Evolutionary conservation across 2,888 invertebrate genomes (phyloP).

Genomic region (Acleris holmiana): DNA sequence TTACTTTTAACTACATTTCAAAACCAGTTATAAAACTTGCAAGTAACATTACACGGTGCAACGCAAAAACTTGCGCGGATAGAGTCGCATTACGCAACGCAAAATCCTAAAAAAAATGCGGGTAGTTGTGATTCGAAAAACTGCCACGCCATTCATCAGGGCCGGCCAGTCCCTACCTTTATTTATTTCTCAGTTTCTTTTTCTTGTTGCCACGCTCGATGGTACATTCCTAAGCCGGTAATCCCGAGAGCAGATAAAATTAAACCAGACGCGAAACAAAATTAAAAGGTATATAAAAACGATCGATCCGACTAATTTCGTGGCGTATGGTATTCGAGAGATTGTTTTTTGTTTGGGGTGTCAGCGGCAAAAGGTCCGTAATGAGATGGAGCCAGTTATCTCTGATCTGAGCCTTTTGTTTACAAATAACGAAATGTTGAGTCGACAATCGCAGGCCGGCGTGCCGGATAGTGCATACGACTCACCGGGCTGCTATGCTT

Average conservation of each 20-base stretch:
- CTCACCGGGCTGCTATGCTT: constrained; percentile 56
- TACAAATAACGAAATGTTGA: constrained; percentile 41
- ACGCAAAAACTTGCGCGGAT: constrained; percentile 11
- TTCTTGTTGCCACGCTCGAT: constrained; percentile 73
- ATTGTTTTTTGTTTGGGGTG: constrained; percentile 56
- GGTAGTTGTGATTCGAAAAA: constrained; percentile 61
- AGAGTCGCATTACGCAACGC: constrained; percentile 18
- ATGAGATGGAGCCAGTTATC: constrained; percentile 53
- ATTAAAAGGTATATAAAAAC: constrained; percentile 81
- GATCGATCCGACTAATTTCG: constrained; percentile 80
- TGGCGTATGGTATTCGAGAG: constrained; percentile 72
- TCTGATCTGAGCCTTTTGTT: constrained; percentile 52
- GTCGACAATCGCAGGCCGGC: constrained; percentile 48
- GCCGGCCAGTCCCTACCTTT: constrained; percentile 76
- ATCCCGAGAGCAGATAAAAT: constrained; percentile 83
- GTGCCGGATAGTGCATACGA: constrained; percentile 63
- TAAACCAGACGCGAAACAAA: constrained; percentile 84
- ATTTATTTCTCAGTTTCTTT: constrained; percentile 82
- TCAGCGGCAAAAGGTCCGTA: constrained; percentile 53
- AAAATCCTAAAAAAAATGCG: constrained; percentile 56
- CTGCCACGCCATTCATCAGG: constrained; percentile 75
- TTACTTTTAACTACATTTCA: constrained; percentile 61
- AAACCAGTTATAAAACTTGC: neutral
- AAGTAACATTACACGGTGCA: neutral
- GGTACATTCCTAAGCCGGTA: constrained; percentile 83